Conservation (phyloP, 2,888 invertebrate genomes). For the Aelia acuminata region DNA sequence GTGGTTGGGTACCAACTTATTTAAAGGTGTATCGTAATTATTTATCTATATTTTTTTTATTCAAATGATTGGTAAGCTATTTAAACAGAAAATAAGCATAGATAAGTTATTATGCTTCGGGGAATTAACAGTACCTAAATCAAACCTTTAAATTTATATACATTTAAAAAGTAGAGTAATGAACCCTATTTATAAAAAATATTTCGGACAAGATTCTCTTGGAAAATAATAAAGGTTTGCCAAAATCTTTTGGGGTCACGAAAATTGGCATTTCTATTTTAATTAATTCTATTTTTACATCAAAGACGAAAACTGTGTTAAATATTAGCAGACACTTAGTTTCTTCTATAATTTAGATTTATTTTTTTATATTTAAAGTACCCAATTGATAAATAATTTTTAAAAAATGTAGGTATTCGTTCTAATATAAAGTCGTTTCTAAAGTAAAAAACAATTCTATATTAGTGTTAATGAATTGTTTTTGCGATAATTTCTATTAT, state of each 20-base stretch:
- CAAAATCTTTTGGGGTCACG: constrained; percentile 14
- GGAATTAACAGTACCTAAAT: too few species aligned
- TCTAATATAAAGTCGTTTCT: not conserved
- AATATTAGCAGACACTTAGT: not conserved
- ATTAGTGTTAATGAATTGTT: too few species aligned
- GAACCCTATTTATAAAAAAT: not conserved
- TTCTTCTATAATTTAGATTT: not conserved
- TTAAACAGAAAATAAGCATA: too few species aligned
- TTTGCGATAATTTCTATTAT: too few species aligned
- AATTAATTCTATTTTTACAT: not conserved
- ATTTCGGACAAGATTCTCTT: not conserved
- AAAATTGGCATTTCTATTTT: not conserved
- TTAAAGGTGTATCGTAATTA: too few species aligned
- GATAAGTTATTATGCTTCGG: too few species aligned
- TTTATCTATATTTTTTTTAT: too few species aligned
- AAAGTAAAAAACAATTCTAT: not conserved
- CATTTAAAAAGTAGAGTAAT: not conserved
- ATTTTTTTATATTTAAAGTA: not conserved
- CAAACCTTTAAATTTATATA: not conserved
- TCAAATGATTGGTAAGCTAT: too few species aligned
- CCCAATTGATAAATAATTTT: not conserved
- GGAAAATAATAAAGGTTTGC: not conserved
- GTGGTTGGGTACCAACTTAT: too few species aligned
- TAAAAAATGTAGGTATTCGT: not conserved
- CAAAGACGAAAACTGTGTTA: not conserved